Percentiles rank a stretch among this genome's conserved stretches.
These are phyloP conservation scores for Chrysolina oricalcia DNA, from an alignment of 2,888 invertebrate genomes.

Conservation along the genomic window DNA sequence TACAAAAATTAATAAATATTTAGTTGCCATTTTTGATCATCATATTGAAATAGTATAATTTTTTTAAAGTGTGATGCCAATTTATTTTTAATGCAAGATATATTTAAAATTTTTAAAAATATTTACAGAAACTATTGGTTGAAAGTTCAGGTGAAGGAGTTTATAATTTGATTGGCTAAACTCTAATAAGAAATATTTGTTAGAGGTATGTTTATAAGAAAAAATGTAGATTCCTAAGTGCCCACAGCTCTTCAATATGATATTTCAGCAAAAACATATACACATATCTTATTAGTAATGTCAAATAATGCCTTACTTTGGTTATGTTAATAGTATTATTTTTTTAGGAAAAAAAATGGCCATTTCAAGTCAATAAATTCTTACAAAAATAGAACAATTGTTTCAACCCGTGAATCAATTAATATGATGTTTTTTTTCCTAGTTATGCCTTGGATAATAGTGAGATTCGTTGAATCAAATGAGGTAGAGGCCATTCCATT, in stretches of 20 bases:
- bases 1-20: neutral
- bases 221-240: neutral
- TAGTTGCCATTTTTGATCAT: neutral
- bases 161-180: neutral
- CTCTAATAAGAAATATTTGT: neutral
- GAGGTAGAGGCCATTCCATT: neutral
- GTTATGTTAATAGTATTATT: neutral
- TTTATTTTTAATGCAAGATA: neutral
- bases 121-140: neutral
- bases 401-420: neutral
- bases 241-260: neutral
- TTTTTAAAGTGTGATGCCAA: neutral
- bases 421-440: neutral
- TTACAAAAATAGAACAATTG: neutral
- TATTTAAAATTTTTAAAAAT: neutral
- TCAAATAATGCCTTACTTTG: neutral
- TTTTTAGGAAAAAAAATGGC: neutral
- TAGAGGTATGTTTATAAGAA: neutral
- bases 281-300: neutral
- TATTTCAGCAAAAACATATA: neutral
- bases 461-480: neutral
- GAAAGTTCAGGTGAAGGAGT: neutral
- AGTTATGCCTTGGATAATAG: neutral
- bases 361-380: neutral
- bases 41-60: neutral